A percentile compares a stretch with the other conserved stretches of the same genome.
phyloP scores from a whole-genome alignment of 2,888 invertebrate genomes.

The Limenitis camilla region DNA sequence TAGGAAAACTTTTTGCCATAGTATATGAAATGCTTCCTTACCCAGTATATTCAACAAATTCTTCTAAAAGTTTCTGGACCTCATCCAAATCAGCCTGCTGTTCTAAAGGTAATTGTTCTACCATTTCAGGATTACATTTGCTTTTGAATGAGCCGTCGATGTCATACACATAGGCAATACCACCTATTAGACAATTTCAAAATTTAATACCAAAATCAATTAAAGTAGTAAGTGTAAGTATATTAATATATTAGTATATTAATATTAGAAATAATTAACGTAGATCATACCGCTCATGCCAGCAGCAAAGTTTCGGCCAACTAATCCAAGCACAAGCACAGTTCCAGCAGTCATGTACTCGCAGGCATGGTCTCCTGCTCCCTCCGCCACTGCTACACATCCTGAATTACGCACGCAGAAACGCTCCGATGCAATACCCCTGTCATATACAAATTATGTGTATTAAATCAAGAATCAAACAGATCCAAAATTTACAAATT shows the following conservation, averaged over 20 bases:
- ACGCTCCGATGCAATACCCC: constrained; percentile 97
- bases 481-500: too few species aligned
- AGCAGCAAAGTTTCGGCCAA: constrained; percentile 98
- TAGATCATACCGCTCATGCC: constrained; percentile 91
- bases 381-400: constrained; percentile 95
- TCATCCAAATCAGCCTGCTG: constrained; percentile 83
- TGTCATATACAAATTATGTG: constrained; percentile 29
- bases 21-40: constrained; percentile 32
- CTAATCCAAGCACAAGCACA: constrained; percentile 92
- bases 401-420: constrained; percentile 99
- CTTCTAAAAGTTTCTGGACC: constrained; percentile 84
- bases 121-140: constrained; percentile 95
- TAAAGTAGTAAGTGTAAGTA: not conserved
- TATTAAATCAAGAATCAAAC: not conserved
- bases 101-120: constrained; percentile 90
- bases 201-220: not conserved
- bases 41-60: constrained; percentile 91
- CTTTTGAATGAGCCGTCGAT: constrained; percentile 87
- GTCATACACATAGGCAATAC: constrained; percentile 96
- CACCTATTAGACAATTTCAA: constrained; percentile 60
- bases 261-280: not conserved
- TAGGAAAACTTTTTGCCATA: too few species aligned
- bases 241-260: too few species aligned
- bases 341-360: constrained; percentile 99
- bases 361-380: constrained; percentile 99